Evolutionary conservation across 2,113 vertebrate species (phyloP).

Genomic region (Burhinus bistriatus): DNA sequence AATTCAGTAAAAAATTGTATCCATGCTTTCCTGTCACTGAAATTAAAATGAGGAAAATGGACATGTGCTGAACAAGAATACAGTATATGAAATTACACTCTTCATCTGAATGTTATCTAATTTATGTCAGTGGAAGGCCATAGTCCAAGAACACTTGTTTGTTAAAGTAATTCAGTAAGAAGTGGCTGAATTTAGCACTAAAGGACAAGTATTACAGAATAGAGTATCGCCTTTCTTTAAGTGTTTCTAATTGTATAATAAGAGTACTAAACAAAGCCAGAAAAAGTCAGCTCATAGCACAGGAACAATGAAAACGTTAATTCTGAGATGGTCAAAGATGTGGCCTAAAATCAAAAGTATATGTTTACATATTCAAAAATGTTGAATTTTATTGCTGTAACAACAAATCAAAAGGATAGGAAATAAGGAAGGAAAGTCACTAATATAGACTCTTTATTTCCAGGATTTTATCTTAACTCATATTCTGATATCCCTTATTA

Average conservation of each 20-base stretch:
- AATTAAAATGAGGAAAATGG: neutral
- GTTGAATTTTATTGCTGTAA: neutral
- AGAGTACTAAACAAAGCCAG: neutral
- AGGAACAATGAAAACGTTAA: neutral
- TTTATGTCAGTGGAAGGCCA: neutral
- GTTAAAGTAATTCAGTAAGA: neutral
- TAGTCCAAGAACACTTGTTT: neutral
- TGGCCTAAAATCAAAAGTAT: neutral
- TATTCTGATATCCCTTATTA: neutral
- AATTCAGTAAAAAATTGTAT: neutral
- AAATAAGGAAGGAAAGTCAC: neutral
- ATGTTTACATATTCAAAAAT: neutral
- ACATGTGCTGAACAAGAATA: neutral
- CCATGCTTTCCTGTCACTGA: neutral
- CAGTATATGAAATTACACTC: neutral
- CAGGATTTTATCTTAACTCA: neutral
- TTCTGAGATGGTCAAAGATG: neutral
- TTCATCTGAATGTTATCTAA: neutral
- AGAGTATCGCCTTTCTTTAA: neutral
- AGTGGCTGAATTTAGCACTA: neutral
- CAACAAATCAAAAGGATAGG: neutral
- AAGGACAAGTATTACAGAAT: neutral
- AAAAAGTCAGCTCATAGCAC: neutral
- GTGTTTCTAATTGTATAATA: neutral
- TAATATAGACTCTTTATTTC: neutral